A percentile compares a stretch with the other conserved stretches of the same genome.
phyloP scores from a whole-genome alignment of 2,113 vertebrate species.

The Ptilonorhynchus violaceus region DNA sequence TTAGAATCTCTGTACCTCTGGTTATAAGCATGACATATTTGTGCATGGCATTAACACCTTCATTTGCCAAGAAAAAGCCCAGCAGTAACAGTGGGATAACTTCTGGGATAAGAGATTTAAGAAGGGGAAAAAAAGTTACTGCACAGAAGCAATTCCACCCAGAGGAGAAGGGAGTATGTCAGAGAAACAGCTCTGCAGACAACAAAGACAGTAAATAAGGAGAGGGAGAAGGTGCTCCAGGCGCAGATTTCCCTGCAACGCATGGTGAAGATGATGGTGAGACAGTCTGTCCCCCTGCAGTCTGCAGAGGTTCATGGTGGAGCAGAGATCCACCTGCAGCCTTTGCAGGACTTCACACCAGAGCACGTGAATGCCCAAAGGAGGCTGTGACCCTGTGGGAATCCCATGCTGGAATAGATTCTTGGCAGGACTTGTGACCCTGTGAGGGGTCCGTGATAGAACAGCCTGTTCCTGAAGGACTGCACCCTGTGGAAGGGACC shows the following conservation, averaged over 20 bases:
- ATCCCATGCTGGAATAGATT: neutral
- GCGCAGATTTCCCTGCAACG: neutral
- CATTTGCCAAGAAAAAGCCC: neutral
- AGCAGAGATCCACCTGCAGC: neutral
- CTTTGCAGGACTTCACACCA: neutral
- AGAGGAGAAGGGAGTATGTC: neutral
- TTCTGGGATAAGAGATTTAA: neutral
- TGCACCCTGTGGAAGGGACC: neutral
- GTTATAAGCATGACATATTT: neutral
- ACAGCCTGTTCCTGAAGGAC: neutral
- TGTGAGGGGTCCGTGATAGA: fast-evolving
- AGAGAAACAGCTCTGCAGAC: neutral
- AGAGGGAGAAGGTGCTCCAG: neutral
- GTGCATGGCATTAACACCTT: neutral
- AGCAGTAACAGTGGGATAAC: neutral
- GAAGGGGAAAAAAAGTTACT: neutral
- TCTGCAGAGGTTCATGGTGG: too few species aligned
- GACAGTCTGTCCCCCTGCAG: neutral
- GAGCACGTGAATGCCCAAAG: neutral
- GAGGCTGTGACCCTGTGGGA: neutral
- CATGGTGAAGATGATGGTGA: too few species aligned
- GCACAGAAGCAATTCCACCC: neutral
- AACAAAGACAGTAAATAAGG: neutral
- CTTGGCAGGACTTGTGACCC: neutral
- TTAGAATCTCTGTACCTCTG: neutral